A percentile compares a stretch with the other conserved stretches of the same genome.
phyloP scores from a whole-genome alignment of 2,888 invertebrate genomes.

The Drosophila meridionalis region DNA sequence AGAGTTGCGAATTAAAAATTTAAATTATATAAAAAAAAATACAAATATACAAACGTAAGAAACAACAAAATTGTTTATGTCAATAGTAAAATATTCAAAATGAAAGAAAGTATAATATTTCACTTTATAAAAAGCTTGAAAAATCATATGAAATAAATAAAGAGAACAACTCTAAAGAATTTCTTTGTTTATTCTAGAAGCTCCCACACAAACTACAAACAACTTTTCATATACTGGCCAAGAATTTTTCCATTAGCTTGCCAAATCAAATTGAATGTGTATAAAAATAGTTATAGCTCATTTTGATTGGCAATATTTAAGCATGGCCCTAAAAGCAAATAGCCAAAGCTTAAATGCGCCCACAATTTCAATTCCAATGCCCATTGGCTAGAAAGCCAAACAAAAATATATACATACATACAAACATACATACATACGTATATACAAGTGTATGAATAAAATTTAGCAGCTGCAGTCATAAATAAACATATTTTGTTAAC shows the following conservation, averaged over 20 bases:
- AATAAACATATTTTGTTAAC: constrained; percentile 55
- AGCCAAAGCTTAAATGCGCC: constrained; percentile 3
- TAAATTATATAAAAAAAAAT: no score
- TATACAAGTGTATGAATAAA: constrained; percentile 31
- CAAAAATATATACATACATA: background rate
- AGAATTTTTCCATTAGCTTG: background rate
- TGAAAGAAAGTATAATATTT: no score
- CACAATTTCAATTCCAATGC: constrained; percentile 1
- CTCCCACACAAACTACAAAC: background rate
- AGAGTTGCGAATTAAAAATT: no score
- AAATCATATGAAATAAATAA: background rate
- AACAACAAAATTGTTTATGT: no score
- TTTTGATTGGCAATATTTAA: constrained; percentile 8
- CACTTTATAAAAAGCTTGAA: background rate
- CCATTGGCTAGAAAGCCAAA: background rate
- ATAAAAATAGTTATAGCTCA: constrained; percentile 16
- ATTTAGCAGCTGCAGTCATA: constrained; percentile 42
- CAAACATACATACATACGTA: background rate
- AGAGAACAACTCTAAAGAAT: background rate
- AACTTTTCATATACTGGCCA: background rate
- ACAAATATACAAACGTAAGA: no score
- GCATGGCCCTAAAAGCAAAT: background rate
- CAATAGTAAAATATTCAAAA: no score
- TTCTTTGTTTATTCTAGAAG: background rate
- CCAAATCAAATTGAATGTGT: constrained; percentile 11